These are phyloP conservation scores for Lophotriccus pileatus DNA, from an alignment of 2,797 vertebrate species.

Conservation along the genomic window DNA sequence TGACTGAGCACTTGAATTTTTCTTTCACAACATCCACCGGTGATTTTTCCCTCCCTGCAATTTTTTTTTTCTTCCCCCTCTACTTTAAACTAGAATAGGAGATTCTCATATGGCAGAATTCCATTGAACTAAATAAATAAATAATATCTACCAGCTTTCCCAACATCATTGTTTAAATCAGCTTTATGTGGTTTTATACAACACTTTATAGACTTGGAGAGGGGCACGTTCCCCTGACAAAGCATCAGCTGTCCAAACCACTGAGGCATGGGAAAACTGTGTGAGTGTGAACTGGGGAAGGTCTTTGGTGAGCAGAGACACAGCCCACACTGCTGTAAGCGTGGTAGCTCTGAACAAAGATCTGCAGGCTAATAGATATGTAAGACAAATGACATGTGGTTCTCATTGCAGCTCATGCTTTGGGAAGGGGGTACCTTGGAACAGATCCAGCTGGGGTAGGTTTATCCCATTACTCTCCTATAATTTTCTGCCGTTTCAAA, in stretches of 20 bases:
- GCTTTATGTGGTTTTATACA: constrained; percentile 20
- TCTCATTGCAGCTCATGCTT: constrained; percentile 53
- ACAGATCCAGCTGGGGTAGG: constrained; percentile 44
- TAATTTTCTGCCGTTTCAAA: constrained; percentile 61
- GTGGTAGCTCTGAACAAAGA: constrained; percentile 57
- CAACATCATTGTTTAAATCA: constrained; percentile 16
- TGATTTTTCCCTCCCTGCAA: background rate
- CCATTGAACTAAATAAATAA: background rate
- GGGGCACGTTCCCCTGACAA: background rate
- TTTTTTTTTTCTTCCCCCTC: background rate
- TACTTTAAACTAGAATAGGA: background rate
- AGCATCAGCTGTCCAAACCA: constrained; percentile 24
- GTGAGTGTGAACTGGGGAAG: background rate
- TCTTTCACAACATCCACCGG: background rate
- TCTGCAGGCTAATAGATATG: constrained; percentile 61
- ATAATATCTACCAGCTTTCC: background rate
- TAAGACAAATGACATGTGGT: constrained; percentile 65
- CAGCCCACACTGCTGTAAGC: background rate
- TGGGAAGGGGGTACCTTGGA: constrained; percentile 51
- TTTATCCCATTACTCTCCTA: constrained; percentile 67
- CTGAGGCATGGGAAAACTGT: background rate
- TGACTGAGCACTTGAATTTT: background rate
- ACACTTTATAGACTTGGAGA: constrained; percentile 3
- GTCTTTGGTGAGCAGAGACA: background rate
- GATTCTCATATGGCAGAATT: background rate